Percentiles rank a stretch among this genome's conserved stretches.
Evolutionary conservation across 1,140 invertebrate genomes (phyloP).

Genomic region (Mylabris phalerata): DNA sequence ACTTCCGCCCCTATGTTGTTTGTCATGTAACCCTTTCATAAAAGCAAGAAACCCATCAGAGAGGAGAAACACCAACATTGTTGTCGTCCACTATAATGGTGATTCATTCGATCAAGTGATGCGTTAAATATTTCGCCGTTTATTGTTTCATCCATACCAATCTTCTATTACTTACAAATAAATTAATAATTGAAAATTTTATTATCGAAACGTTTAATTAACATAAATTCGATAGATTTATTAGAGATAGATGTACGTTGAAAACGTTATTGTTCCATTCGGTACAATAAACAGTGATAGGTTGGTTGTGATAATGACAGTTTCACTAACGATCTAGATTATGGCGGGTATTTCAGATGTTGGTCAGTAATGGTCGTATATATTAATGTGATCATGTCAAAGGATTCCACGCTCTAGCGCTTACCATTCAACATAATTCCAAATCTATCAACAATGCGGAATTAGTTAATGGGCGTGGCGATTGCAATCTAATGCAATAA

Average conservation of each 20-base stretch:
- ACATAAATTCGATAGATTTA: conserved; percentile 17
- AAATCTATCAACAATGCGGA: conserved; percentile 19
- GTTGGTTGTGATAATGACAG: conserved; percentile 12
- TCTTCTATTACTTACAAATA: background rate
- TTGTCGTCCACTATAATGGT: background rate
- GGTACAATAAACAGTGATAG: conserved; percentile 14
- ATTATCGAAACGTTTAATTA: background rate
- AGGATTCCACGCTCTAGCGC: conserved; percentile 21
- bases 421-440: conserved; percentile 11
- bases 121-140: conserved; percentile 9
- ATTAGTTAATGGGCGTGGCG: conserved; percentile 8
- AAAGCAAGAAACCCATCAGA: conserved; percentile 27
- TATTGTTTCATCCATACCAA: conserved; percentile 1
- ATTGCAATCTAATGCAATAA: conserved; percentile 5
- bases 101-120: conserved; percentile 12
- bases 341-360: conserved; percentile 19
- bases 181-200: too few relatives aligned
- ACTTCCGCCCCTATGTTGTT: conserved; percentile 41
- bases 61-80: conserved; percentile 16
- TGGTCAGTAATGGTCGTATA: conserved; percentile 7
- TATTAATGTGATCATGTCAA: conserved; percentile 21
- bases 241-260: conserved; percentile 1
- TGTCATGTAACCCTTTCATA: conserved; percentile 38
- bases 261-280: conserved; percentile 20
- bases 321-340: conserved; percentile 17